Evolutionary conservation across 2,113 vertebrate genomes (phyloP), one percentile per base, ranked within the genome.

Genomic region (Semicossyphus pulcher): DNA sequence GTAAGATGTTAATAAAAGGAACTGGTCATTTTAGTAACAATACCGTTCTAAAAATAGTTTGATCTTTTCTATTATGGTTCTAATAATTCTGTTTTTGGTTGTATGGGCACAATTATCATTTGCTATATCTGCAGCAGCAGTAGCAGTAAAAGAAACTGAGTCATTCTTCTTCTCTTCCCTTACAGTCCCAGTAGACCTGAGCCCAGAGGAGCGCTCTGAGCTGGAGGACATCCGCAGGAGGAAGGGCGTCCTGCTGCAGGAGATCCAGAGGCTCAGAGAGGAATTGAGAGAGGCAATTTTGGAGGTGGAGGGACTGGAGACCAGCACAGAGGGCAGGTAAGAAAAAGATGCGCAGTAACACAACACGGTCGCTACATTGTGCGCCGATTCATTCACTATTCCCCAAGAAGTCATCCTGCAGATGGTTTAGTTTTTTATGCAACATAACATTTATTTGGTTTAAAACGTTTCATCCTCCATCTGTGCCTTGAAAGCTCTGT

Each of bases 151-250:
- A 70, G 37, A 44, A n/a, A 44, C 23, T 61, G 18, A 51, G 8
- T 69, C 69, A 59, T 86, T 83, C 72, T 87, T 76, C 54, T 71
- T 49, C 26, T 81, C 69, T 83, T 83, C 68, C 83, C 54, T 48
- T 63, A 1, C 72, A 96, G 96, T 97, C 66, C 96, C 96, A 67
- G 95, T 95, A 72, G 96, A 97, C 91, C 94, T 97, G 78, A 97
- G 95, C 65, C 95, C 95, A 6, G 96, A 97, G 91, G 95, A 97
- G 90, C 94, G 95, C 68, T 95, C 95, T 45, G 96, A 97, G 92
- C 89, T 97, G 81, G 96, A 97, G 89, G 96, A 96, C 91, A 97
- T 97, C 81, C 94, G 96, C 0, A 89, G 96, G 60, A 94, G 96
- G 76, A 97, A 97, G 81, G 94, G 96, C 56, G 93, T 96, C 72